Evolutionary conservation across 92 coral and sea anemone genomes (phyloP), one percentile per base, ranked within the genome.

Genomic region (Paragorgia papillata): DNA sequence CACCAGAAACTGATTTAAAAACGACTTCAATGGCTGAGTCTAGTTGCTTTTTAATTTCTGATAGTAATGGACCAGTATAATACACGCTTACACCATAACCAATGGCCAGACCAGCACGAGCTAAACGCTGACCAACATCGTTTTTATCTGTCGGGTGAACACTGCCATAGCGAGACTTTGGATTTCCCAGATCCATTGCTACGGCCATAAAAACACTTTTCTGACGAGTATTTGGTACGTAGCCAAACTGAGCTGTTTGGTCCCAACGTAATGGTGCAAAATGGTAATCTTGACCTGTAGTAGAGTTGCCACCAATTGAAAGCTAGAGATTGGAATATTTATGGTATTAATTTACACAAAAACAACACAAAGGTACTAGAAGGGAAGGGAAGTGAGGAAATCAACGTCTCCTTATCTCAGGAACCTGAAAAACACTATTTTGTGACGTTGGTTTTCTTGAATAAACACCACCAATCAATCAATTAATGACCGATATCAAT

Each of bases 231-330:
- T 95, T 95, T 0, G 99, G 99, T 21, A 89, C 99, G 64, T 84
- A 91, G 74, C 99, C 99, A 41, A 89, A 90, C 65, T 89, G 81
- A 20, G 97, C 97, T 15, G 99, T 95, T 84, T 95, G 99, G 13
- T 96, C 96, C 99, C 99, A 95, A 67, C 99, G 99, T 25, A 95
- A 87, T 73, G 82, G 84, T 7, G 99, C 89, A 69, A 95, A 95
- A 7, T 96, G 93, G 73, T 55, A 80, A 2, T 60, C 68, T 51
- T 19, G 78, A 8, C 56, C 34, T 46, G 53, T 46, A n/a, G n/a
- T 46, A 15, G 14, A 6, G 15, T 46, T 7, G n/a, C 53, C 53
- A 7, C 12, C 9, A 6, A n/a, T n/a, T 46, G 53, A 46, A 46
- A 46, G 53, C 53, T 46, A 46, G 53, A 46, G n/a, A 46, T 37